These are phyloP conservation scores for Struthidea cinerea DNA, from an alignment of 2,113 vertebrate genomes.

Conservation along the genomic window DNA sequence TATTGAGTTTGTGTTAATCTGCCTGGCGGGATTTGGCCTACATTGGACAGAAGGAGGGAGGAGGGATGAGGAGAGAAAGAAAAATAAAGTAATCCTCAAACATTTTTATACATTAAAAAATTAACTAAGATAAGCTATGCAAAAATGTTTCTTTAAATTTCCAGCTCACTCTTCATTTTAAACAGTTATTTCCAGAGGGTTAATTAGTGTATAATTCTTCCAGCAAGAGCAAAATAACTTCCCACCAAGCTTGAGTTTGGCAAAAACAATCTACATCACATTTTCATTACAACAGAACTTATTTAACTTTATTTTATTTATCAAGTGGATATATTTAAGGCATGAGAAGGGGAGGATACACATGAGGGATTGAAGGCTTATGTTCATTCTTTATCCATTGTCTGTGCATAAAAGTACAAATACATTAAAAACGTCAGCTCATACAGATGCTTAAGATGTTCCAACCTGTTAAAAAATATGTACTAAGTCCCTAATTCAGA, in stretches of 20 bases:
- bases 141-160: slow-evolving; percentile 15
- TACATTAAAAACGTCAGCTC: neutral
- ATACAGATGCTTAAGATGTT: neutral
- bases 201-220: slow-evolving; percentile 36
- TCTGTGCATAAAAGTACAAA: neutral
- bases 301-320: slow-evolving; percentile 31
- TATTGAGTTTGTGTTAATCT: slow-evolving; percentile 35
- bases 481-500: neutral
- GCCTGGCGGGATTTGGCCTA: slow-evolving; percentile 18
- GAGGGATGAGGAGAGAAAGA: neutral
- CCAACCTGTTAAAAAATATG: neutral
- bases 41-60: neutral
- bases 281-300: neutral
- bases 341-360: accelerated
- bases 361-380: neutral
- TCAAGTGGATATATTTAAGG: neutral
- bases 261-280: neutral
- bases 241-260: neutral
- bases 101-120: neutral
- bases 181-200: neutral
- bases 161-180: neutral
- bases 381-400: neutral
- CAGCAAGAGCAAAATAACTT: slow-evolving; percentile 1
- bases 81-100: neutral
- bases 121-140: neutral